These are phyloP conservation scores for Orbicella faveolata DNA, from an alignment of 64 coral and sea anemone species.

Conservation along the genomic window DNA sequence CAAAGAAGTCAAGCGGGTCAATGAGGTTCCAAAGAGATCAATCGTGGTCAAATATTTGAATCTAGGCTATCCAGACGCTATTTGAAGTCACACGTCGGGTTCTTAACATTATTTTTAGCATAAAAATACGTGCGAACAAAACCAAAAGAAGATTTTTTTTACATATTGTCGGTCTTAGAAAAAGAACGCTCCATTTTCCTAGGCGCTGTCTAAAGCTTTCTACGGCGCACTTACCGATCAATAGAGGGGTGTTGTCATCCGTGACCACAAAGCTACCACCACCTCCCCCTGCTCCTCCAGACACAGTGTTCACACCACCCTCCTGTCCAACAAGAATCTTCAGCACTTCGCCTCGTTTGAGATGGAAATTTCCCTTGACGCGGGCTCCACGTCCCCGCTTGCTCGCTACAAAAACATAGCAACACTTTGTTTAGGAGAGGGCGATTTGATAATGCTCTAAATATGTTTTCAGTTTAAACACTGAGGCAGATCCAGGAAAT, in stretches of 20 bases:
- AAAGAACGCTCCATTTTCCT: background rate
- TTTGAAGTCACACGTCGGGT: no score
- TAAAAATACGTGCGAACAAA: no score
- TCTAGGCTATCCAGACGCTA: no score
- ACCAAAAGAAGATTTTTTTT: no score
- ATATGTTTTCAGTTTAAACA: no score
- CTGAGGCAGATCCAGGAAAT: no score
- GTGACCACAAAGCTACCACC: constrained; percentile 80
- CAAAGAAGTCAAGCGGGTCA: no score
- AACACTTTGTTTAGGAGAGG: background rate
- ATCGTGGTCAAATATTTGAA: no score
- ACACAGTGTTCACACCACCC: constrained; percentile 71
- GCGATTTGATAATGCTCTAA: no score
- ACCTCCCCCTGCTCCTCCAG: constrained; percentile 89
- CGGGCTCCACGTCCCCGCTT: constrained; percentile 76
- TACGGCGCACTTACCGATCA: constrained; percentile 55
- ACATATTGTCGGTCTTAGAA: no score
- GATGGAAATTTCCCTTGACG: constrained; percentile 79
- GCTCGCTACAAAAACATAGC: constrained; percentile 14
- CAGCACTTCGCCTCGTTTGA: constrained; percentile 72
- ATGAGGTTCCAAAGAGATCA: no score
- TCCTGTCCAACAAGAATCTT: constrained; percentile 87
- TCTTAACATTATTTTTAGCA: no score
- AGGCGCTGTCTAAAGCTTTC: background rate
- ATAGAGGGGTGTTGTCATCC: constrained; percentile 66